phyloP scores from a whole-genome alignment of 2,797 vertebrate species.

The Acanthis flammea region DNA sequence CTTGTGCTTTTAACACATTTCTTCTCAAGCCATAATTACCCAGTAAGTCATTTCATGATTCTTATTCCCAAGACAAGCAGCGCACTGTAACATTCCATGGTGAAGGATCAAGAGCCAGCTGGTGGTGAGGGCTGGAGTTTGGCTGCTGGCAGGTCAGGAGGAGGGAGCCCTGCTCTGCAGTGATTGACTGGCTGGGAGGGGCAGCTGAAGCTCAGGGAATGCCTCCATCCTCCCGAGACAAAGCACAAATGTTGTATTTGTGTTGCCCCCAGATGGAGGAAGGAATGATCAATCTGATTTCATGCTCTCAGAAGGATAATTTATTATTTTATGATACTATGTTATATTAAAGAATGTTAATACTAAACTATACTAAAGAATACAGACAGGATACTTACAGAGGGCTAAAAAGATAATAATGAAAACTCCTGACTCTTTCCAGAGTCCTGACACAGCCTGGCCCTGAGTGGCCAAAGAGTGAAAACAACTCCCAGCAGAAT shows the following conservation, averaged over 20 bases:
- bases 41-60: slow-evolving; percentile 23
- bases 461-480: no score
- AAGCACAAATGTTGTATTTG: not conserved
- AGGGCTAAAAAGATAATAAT: no score
- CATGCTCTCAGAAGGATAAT: no score
- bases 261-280: no score
- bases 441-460: no score
- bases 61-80: not conserved
- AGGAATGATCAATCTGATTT: no score
- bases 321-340: no score
- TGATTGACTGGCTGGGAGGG: not conserved
- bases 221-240: not conserved
- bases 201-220: not conserved
- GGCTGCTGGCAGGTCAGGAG: not conserved
- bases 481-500: no score
- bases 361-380: no score
- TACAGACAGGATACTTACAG: no score
- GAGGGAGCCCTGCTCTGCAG: not conserved
- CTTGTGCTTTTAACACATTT: slow-evolving; percentile 46
- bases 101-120: not conserved
- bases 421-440: no score
- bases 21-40: slow-evolving; percentile 17
- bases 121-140: not conserved
- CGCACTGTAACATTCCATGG: not conserved
- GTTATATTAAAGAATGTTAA: no score